A percentile compares a stretch with the other conserved stretches of the same genome.
phyloP scores from a whole-genome alignment of 2,113 vertebrate genomes.

The Aegithalos caudatus region DNA sequence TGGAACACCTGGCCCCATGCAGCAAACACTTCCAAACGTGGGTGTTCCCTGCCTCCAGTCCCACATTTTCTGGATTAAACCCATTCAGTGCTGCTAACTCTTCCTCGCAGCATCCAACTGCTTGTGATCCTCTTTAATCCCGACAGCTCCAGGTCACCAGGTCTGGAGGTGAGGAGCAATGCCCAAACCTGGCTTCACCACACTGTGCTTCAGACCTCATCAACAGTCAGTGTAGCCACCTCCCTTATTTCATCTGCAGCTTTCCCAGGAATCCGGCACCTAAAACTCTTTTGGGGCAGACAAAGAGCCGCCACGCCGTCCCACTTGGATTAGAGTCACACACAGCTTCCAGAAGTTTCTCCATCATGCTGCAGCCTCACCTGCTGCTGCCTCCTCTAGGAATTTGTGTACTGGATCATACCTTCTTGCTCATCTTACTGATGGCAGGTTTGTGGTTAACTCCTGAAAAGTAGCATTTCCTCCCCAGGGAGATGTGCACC shows the following conservation, averaged over 20 bases:
- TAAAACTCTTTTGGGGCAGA: background rate
- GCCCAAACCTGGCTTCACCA: background rate
- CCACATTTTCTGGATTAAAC: background rate
- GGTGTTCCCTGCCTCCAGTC: background rate
- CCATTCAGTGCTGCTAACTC: background rate
- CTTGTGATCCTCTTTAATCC: background rate
- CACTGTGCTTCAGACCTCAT: background rate
- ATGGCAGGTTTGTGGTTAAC: background rate
- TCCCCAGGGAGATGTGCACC: background rate
- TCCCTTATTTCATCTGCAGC: background rate
- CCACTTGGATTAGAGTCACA: background rate
- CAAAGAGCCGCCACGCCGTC: fast-evolving
- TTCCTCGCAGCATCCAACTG: background rate
- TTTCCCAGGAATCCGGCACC: background rate
- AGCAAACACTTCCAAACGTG: background rate
- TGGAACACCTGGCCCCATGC: fast-evolving
- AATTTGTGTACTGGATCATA: background rate
- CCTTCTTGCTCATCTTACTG: background rate
- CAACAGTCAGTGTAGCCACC: background rate
- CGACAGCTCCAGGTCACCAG: fast-evolving
- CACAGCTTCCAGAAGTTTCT: slow-evolving; percentile 6
- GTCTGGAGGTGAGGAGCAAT: background rate
- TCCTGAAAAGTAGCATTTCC: background rate
- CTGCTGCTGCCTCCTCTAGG: background rate
- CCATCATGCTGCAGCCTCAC: fast-evolving